Conservation (phyloP, 2,888 invertebrate genomes). For the Rambutsinella grinnellia region DNA sequence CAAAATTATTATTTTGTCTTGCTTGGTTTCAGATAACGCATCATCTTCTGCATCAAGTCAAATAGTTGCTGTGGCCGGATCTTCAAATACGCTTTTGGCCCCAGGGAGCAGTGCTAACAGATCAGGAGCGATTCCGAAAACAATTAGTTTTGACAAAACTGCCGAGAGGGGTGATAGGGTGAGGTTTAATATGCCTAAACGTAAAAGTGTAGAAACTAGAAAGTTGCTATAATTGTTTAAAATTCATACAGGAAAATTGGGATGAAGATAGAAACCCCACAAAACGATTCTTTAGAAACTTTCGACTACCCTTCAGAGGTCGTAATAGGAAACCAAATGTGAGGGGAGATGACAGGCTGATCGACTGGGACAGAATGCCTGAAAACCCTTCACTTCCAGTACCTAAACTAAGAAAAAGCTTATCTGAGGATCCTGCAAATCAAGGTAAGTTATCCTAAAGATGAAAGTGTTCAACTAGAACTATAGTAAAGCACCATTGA, state of each 20-base stretch:
- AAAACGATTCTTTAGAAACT: conserved; percentile 80
- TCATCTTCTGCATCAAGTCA: conserved; percentile 38
- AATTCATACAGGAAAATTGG: conserved; percentile 68
- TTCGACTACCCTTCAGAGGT: conserved; percentile 79
- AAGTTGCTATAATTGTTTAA: conserved; percentile 9
- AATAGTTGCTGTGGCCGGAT: conserved; percentile 31
- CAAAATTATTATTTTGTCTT: too few relatives aligned
- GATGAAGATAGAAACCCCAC: conserved; percentile 73
- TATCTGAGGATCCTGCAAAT: conserved; percentile 69
- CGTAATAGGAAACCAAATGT: conserved; percentile 73
- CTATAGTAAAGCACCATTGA: background rate
- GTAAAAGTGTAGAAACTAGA: conserved; percentile 7
- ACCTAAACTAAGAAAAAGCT: conserved; percentile 66
- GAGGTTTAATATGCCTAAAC: conserved; percentile 16
- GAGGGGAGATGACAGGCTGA: conserved; percentile 57
- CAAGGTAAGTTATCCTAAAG: conserved; percentile 31
- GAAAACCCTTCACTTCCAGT: conserved; percentile 58
- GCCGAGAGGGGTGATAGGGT: conserved; percentile 83
- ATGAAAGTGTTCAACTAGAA: background rate
- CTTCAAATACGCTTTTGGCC: conserved; percentile 36
- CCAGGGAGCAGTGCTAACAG: conserved; percentile 42
- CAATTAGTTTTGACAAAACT: conserved; percentile 91
- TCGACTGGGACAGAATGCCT: conserved; percentile 56
- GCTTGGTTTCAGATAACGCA: conserved; percentile 26
- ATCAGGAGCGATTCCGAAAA: conserved; percentile 87